Base-by-base conservation (phyloP, 2,113 vertebrate genomes). In the Proterorhinus semilunaris region DNA sequence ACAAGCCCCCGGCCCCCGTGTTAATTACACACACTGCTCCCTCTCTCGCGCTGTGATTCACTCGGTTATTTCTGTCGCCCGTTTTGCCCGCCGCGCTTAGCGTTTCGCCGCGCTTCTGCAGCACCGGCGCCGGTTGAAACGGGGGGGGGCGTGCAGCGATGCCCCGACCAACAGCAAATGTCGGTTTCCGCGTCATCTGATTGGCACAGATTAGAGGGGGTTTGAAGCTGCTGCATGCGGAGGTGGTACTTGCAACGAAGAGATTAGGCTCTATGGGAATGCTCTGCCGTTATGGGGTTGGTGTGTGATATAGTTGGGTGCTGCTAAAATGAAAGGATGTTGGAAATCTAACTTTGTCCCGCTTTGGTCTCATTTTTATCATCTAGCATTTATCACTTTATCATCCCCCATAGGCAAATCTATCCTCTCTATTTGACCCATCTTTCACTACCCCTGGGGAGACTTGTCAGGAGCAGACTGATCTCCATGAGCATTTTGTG, bases 141-240 rank as follows among this genome's bases (percentile, higher is more conserved):
- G 82, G 80, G 75, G 77, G 79, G 80, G 75, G 77, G 79, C 46
- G 79, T 79, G 65, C 6, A 36, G 72, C 68, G 76, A 62, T 82
- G 74, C 82, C 82, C 80, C 70, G 72, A 80, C 86, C 77, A 62
- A 86, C 84, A 86, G 86, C 83, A 89, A 90, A 85, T 79, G 81
- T 80, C 81, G 80, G 79, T 81, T 86, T 83, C 27, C 78, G 80
- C 83, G 53, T 81, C 83, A 82, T 87, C 67, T 89, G 87, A 89
- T 89, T 88, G 89, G 84, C 90, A 87, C 81, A 89, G 87, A 91
- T 88, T 88, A 89, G 84, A 85, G 84, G 86, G 81, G 81, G 82
- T 67, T 80, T 49, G 63, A 62, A 52, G 79, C 48, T 44, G 74
- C 11, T 21, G 6, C 69, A n/a, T 87, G 89, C 71, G 84, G 85